Percentiles rank a stretch among this genome's conserved stretches.
Conservation (phyloP, 2,888 invertebrate genomes). For the Zaprionus obscuricornis region DNA sequence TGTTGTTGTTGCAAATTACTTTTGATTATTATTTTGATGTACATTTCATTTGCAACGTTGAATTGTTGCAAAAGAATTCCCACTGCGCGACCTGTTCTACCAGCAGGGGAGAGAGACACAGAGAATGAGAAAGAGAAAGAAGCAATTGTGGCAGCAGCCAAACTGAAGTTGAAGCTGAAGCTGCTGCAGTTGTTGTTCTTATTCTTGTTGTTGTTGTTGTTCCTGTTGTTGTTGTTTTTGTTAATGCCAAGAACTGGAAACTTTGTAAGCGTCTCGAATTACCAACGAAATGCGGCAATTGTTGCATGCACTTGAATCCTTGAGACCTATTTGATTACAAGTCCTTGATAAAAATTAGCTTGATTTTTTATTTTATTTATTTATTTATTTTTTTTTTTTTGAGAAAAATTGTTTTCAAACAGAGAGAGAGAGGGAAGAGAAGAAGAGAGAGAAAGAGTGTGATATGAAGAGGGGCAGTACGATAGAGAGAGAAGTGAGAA, state of each 20-base stretch:
- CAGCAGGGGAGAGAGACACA: neutral
- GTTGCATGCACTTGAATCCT: slow-evolving; percentile 54
- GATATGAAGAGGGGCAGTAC: neutral
- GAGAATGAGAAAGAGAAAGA: no score
- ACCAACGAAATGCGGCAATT: slow-evolving; percentile 54
- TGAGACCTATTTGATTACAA: slow-evolving; percentile 60
- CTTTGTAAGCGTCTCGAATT: slow-evolving; percentile 68
- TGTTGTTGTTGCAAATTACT: slow-evolving; percentile 61
- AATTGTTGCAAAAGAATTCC: slow-evolving; percentile 24
- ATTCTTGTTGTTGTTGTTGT: no score
- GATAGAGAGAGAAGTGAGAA: neutral
- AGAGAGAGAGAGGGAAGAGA: neutral
- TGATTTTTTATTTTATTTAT: slow-evolving; percentile 28
- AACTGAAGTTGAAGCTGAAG: no score
- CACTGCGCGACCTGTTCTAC: slow-evolving; percentile 29
- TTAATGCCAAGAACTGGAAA: slow-evolving; percentile 17
- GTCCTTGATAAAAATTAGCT: slow-evolving; percentile 50
- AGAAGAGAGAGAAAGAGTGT: neutral
- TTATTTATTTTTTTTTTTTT: neutral
- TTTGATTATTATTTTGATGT: slow-evolving; percentile 76
- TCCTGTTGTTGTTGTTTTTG: no score
- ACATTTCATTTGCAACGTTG: slow-evolving; percentile 50
- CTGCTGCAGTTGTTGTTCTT: no score
- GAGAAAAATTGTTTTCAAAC: neutral
- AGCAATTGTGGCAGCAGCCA: no score